Percentiles rank a stretch among this genome's conserved stretches.
phyloP scores from a whole-genome alignment of 2,797 vertebrate genomes.

The Ibycter americanus region DNA sequence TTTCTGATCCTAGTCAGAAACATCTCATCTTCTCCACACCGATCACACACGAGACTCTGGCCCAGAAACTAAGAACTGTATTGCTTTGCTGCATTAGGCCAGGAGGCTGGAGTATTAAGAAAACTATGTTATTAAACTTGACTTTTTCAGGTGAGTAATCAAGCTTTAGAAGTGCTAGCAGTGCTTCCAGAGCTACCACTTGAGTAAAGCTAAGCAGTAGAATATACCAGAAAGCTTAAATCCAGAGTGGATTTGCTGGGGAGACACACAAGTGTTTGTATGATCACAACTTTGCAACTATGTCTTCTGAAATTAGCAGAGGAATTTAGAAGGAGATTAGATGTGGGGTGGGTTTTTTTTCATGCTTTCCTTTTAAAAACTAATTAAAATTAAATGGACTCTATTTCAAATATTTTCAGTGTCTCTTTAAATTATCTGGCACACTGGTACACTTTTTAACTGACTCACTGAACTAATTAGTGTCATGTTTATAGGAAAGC shows the following conservation, averaged over 20 bases:
- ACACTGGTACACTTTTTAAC: constrained; percentile 29
- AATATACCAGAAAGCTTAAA: neutral
- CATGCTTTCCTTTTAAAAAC: neutral
- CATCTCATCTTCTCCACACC: neutral
- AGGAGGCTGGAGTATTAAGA: neutral
- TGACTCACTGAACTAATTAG: constrained; percentile 62
- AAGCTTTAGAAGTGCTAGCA: neutral
- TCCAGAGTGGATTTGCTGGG: neutral
- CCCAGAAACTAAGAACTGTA: neutral
- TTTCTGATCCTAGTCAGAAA: neutral
- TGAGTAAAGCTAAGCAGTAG: neutral
- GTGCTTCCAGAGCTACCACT: neutral
- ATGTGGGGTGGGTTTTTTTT: neutral
- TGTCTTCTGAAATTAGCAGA: neutral
- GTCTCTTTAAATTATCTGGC: constrained; percentile 49
- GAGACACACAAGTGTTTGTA: neutral
- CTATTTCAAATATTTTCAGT: constrained; percentile 23
- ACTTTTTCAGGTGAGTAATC: constrained; percentile 2
- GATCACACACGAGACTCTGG: neutral
- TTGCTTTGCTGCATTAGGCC: neutral
- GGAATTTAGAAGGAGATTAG: neutral
- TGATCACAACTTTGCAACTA: neutral
- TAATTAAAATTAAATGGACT: constrained; percentile 16
- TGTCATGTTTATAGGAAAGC: constrained; percentile 55
- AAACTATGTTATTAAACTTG: neutral